Evolutionary conservation across 1,140 invertebrate species (phyloP), one percentile per base, ranked within the genome.

Genomic region (Drosophila eugracilis): DNA sequence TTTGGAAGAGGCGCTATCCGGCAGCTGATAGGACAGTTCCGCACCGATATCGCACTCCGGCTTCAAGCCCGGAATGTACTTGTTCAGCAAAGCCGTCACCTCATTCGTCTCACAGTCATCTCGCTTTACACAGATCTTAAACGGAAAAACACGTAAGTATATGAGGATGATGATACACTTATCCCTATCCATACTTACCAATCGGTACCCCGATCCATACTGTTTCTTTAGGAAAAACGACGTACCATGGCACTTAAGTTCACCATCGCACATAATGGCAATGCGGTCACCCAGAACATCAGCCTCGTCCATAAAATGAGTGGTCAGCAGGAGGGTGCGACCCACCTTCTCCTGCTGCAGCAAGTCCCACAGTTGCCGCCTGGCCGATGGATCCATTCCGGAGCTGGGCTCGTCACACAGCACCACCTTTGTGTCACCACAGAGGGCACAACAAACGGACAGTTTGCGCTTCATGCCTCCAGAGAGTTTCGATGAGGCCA

Each of bases 281-380:
- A 99, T 97, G 77, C 97, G 93, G 92, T 99, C 97, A 0, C 98
- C 98, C 1, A 99, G 93, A 28, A 97, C 94, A 93, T 99, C 98
- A 36, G 98, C 98, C 93, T 99, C 98, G 91, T 99, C 98, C 97
- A 99, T 99, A 91, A 97, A 98, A 92, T 99, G 98, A 9, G 98
- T 99, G n/a, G 97, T 97, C 42, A 99, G 93, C 1, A 99, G 91
- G 57, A 99, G 95, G 4, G 97, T 98, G 34, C 94, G 92, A 0
- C 92, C 92, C 17, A 90, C 78, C 74, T 93, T 93, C 74, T 94
- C 94, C 44, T 85, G 84, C 72, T 94, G 91, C 34, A 98, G 91
- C 36, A 98, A 90, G 88, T 99, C 96, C 98, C 98, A 99, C 5
- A 98, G 95, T 45, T 95, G 94, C 52, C 98, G 92, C 55, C 98